Evolutionary conservation across 2,113 vertebrate genomes (phyloP).

Genomic region (Xiphophorus couchianus): DNA sequence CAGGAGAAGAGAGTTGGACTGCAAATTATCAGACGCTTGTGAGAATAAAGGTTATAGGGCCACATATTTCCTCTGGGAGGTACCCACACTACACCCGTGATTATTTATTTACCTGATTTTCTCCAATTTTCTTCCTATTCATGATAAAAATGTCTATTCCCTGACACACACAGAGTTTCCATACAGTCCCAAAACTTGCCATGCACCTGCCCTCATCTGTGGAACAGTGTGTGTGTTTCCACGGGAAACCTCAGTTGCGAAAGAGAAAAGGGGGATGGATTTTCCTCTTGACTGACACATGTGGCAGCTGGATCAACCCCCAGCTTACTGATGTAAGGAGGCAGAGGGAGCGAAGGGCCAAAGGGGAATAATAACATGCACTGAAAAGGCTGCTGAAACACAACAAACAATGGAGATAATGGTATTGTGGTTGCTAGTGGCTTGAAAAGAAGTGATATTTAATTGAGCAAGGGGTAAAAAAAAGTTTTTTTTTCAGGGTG

Average conservation of each 20-base stretch:
- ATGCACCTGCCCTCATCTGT: conserved; percentile 6
- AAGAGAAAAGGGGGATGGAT: conserved; percentile 19
- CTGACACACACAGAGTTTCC: conserved; percentile 16
- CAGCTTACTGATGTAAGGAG: conserved; percentile 39
- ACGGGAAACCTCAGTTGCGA: conserved; percentile 32
- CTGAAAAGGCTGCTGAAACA: conserved; percentile 41
- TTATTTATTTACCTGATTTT: conserved; percentile 2
- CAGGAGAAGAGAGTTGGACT: background rate
- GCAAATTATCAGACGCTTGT: background rate
- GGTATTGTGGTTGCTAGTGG: conserved; percentile 18
- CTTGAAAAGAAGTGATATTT: conserved; percentile 43
- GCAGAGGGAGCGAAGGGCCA: conserved; percentile 28
- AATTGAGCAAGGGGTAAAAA: conserved; percentile 6
- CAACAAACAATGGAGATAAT: conserved; percentile 39
- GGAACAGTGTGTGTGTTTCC: conserved; percentile 19
- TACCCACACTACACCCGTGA: conserved; percentile 6
- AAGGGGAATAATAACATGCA: conserved; percentile 35
- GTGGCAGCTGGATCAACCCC: conserved; percentile 50
- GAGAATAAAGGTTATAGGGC: background rate
- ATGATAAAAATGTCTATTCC: conserved; percentile 39
- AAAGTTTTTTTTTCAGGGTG: background rate
- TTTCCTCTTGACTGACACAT: conserved; percentile 39
- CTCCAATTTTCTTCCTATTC: conserved; percentile 26
- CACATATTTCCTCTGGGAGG: conserved; percentile 4
- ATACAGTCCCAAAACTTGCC: conserved; percentile 38